Conservation (phyloP, 2,113 vertebrate species). For the Calypte anna region DNA sequence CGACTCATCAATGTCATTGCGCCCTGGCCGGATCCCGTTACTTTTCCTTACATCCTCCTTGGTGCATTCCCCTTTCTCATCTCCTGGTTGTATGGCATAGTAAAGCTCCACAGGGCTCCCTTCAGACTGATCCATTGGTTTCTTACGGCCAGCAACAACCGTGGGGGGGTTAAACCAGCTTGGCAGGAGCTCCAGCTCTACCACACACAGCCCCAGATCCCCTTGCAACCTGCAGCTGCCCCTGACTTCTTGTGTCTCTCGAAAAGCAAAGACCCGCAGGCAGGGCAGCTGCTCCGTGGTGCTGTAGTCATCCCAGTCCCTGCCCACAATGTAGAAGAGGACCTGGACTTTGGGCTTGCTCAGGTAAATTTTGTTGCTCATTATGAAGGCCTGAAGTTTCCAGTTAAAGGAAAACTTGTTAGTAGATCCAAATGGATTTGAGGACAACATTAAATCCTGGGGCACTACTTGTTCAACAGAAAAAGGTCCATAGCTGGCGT, state of each 20-base stretch:
- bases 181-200: conserved; percentile 78
- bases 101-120: conserved; percentile 90
- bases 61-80: conserved; percentile 74
- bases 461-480: conserved; percentile 79
- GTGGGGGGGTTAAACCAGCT: conserved; percentile 83
- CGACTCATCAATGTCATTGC: conserved; percentile 73
- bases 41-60: conserved; percentile 62
- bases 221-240: conserved; percentile 82
- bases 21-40: conserved; percentile 59
- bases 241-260: conserved; percentile 88
- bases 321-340: conserved; percentile 87
- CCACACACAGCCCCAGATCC: conserved; percentile 85
- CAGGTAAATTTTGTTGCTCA: conserved; percentile 82
- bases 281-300: conserved; percentile 82
- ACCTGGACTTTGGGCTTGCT: conserved; percentile 85
- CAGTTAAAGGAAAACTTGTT: conserved; percentile 83
- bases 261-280: conserved; percentile 87
- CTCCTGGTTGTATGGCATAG: conserved; percentile 78
- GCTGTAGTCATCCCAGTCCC: conserved; percentile 83
- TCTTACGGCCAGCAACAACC: conserved; percentile 81
- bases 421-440: conserved; percentile 75
- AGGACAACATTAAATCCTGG: conserved; percentile 80
- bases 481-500: conserved; percentile 85
- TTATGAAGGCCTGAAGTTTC: conserved; percentile 84
- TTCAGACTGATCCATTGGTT: conserved; percentile 60